Conservation (phyloP, 2,888 invertebrate genomes). For the Lasiommata megera region DNA sequence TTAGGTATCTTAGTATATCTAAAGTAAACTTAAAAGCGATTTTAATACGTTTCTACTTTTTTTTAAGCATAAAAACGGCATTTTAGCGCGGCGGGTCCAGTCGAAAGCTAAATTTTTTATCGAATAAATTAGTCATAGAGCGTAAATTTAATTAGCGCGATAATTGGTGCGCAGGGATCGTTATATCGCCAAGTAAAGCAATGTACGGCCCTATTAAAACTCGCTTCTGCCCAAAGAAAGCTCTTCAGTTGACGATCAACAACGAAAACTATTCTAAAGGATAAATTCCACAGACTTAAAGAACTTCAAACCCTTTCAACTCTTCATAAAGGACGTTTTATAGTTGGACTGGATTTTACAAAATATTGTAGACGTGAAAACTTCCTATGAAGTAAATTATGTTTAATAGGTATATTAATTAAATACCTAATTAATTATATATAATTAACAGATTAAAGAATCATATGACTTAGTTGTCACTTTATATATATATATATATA, state of each 20-base stretch:
- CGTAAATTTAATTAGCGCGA: constrained; percentile 69
- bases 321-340: constrained; percentile 1
- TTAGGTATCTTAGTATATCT: no score
- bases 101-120: constrained; percentile 40
- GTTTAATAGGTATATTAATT: not conserved
- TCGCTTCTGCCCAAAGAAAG: constrained; percentile 29
- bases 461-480: no score
- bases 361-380: not conserved
- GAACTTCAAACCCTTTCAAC: constrained; percentile 15
- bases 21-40: no score
- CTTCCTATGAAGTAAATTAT: not conserved
- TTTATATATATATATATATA: no score
- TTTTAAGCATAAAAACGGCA: constrained; percentile 7
- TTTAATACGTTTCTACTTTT: no score
- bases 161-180: constrained; percentile 52
- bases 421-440: no score
- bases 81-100: constrained; percentile 28
- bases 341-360: not conserved
- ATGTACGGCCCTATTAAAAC: constrained; percentile 32
- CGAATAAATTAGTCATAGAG: constrained; percentile 71
- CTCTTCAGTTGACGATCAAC: constrained; percentile 21
- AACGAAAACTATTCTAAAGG: constrained; percentile 22
- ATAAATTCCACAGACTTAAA: constrained; percentile 14
- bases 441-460: no score
- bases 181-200: constrained; percentile 42